Percentiles rank a stretch among this genome's conserved stretches.
phyloP scores from a whole-genome alignment of 2,113 vertebrate genomes.

The Syngnathus floridae region DNA sequence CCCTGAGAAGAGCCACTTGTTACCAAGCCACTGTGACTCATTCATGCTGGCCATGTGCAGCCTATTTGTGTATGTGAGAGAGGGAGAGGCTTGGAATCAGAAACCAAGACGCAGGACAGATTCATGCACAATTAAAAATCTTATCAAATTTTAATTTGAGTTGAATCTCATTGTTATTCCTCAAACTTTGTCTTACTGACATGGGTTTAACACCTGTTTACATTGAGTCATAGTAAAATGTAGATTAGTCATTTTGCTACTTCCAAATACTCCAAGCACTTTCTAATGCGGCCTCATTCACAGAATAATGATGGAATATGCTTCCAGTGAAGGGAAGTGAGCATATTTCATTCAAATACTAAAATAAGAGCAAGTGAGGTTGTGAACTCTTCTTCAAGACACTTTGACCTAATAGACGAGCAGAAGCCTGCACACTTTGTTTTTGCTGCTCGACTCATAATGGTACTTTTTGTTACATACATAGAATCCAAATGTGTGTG shows the following conservation, averaged over 20 bases:
- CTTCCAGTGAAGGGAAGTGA: background rate
- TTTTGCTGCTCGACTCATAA: background rate
- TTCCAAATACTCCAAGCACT: background rate
- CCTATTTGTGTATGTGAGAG: slow-evolving; percentile 24
- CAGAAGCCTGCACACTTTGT: background rate
- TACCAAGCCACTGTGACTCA: slow-evolving; percentile 60
- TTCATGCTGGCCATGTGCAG: slow-evolving; percentile 54
- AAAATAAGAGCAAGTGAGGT: background rate
- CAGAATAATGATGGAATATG: background rate
- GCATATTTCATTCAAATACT: background rate
- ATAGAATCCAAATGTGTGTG: background rate
- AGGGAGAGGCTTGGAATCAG: slow-evolving; percentile 17
- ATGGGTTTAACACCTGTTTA: slow-evolving; percentile 1
- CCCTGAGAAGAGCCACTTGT: slow-evolving; percentile 55
- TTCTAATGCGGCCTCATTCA: background rate
- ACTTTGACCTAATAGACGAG: background rate
- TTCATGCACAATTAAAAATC: slow-evolving; percentile 2
- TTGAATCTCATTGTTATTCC: background rate
- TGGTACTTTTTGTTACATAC: background rate
- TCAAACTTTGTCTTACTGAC: slow-evolving; percentile 13
- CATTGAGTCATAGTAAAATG: slow-evolving; percentile 39
- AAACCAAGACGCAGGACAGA: slow-evolving; percentile 2
- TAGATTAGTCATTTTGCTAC: slow-evolving; percentile 30
- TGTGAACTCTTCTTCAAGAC: background rate
- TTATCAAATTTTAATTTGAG: background rate